A percentile compares a stretch with the other conserved stretches of the same genome.
These are phyloP conservation scores for Acromyrmex charruanus DNA, from an alignment of 1,140 invertebrate genomes.

Conservation along the genomic window DNA sequence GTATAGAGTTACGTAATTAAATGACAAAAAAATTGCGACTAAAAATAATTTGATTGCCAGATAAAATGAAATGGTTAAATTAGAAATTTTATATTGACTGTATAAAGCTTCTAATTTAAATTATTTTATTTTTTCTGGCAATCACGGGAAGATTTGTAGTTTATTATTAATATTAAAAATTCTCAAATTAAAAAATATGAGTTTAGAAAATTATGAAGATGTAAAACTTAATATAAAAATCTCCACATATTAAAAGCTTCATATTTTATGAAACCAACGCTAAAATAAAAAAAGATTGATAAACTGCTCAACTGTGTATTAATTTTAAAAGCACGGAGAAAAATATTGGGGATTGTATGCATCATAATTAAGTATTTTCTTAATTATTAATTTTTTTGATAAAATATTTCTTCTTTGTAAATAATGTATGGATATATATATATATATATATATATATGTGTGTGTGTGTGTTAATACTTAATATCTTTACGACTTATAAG, in stretches of 20 bases:
- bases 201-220: background rate
- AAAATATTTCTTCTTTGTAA: background rate
- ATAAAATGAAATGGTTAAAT: background rate
- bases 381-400: background rate
- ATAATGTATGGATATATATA: too few relatives aligned
- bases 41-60: background rate
- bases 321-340: background rate
- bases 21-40: background rate
- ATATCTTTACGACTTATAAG: background rate
- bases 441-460: too few relatives aligned
- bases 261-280: background rate
- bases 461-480: too few relatives aligned
- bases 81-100: background rate
- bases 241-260: background rate
- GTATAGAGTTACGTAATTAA: background rate
- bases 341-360: background rate
- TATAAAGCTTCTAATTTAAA: background rate
- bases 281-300: background rate
- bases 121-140: too few relatives aligned
- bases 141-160: too few relatives aligned
- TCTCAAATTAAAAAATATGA: too few relatives aligned
- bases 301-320: background rate
- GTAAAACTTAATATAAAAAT: background rate
- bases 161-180: too few relatives aligned
- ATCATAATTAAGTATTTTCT: constrained; percentile 1